These are phyloP conservation scores for Megathymus violae DNA, from an alignment of 1,140 invertebrate species.

Conservation along the genomic window DNA sequence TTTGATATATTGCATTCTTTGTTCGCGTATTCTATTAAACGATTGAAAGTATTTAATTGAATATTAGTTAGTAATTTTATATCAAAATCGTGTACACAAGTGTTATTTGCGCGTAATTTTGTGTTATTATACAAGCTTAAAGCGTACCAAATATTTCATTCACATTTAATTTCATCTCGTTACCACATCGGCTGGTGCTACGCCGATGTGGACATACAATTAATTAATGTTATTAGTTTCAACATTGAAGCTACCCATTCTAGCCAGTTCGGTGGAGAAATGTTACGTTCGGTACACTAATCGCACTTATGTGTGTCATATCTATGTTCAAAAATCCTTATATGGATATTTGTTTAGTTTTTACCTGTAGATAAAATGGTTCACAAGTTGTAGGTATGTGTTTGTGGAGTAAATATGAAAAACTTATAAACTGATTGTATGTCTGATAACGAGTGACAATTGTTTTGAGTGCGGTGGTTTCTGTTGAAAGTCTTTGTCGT, in stretches of 20 bases:
- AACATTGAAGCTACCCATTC: constrained; percentile 36
- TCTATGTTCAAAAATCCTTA: too few species aligned
- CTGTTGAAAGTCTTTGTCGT: too few species aligned
- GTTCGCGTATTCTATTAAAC: neutral
- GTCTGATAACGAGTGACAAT: too few species aligned
- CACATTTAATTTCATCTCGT: constrained; percentile 36
- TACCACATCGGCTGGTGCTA: constrained; percentile 7
- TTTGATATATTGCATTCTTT: neutral
- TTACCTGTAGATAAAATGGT: too few species aligned
- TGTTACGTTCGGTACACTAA: constrained; percentile 27
- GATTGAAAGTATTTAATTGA: neutral
- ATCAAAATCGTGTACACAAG: constrained; percentile 15
- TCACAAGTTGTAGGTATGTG: too few species aligned
- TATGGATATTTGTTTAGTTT: too few species aligned
- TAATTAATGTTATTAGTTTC: constrained; percentile 52
- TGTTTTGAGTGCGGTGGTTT: too few species aligned
- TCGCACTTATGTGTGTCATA: neutral
- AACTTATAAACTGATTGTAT: too few species aligned
- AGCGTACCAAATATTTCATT: constrained; percentile 44
- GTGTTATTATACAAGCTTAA: constrained; percentile 24
- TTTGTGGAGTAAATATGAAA: too few species aligned
- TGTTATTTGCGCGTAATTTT: constrained; percentile 30
- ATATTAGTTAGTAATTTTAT: neutral
- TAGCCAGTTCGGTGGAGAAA: constrained; percentile 1
- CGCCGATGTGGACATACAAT: constrained; percentile 40